Conservation (phyloP, 2,113 vertebrate species). For the Dromas ardeola region DNA sequence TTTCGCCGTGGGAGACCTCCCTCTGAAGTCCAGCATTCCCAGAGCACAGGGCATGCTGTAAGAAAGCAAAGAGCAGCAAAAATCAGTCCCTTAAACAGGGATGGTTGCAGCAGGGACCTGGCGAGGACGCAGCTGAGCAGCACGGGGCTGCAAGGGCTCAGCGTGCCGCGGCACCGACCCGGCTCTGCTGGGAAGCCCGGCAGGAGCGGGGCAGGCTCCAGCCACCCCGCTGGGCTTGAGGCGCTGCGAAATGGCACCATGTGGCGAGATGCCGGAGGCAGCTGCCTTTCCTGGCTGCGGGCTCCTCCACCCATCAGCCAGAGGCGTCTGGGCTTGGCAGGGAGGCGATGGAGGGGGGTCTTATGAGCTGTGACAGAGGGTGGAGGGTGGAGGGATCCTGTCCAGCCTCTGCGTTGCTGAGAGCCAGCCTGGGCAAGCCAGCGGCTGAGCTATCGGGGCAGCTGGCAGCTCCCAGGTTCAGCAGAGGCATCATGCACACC, state of each 20-base stretch:
- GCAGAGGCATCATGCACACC: fast-evolving
- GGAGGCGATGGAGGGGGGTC: too few relatives aligned
- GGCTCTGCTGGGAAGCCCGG: background rate
- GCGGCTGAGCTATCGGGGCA: background rate
- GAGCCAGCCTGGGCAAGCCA: background rate
- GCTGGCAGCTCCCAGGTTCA: background rate
- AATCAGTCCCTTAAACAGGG: background rate
- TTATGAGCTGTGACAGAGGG: background rate
- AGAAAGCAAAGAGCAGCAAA: background rate
- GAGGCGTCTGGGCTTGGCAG: background rate
- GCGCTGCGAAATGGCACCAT: fast-evolving
- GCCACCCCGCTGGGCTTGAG: background rate
- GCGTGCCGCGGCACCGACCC: fast-evolving
- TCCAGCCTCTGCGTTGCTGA: background rate
- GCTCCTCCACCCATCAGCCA: background rate
- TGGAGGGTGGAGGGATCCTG: background rate
- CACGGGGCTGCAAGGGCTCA: background rate
- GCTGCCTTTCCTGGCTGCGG: background rate
- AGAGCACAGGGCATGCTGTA: background rate
- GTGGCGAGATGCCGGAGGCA: fast-evolving
- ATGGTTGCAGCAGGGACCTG: background rate
- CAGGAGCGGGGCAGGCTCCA: background rate
- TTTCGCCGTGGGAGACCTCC: background rate
- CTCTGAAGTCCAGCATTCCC: background rate
- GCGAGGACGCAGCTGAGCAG: background rate